Base-by-base conservation (phyloP, 2,888 invertebrate genomes). In the Polydrusus cervinus region DNA sequence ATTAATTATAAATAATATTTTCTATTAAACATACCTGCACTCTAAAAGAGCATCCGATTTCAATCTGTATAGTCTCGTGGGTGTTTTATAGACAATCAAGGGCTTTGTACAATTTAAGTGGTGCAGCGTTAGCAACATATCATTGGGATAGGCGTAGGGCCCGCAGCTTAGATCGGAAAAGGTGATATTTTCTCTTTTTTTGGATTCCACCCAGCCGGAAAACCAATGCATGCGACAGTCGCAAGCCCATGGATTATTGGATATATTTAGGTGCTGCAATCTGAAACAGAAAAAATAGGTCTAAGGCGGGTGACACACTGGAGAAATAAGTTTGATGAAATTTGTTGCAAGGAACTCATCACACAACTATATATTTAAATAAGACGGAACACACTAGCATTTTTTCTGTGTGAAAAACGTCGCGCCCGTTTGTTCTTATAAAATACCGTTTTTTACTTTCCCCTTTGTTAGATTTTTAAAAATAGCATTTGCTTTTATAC, bases 211-310 rank as follows among this genome's bases (percentile, higher is more conserved):
- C 85, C 85, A 85, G 0, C 78, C 74, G 20, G 82, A 82, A 68
- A 85, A 84, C 85, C 85, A 85, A 70, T 78, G 79, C 85, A 85
- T 93, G 62, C 94, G 91, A 83, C 97, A 97, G 86, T 96, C 95
- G 88, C 97, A 97, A 16, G 92, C 91, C 93, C 95, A 95, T 34
- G 92, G 93, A 85, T 97, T 97, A 71, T 91, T 91, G 43, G 90
- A 89, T 79, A 96, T 90, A 79, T 91, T 90, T 34, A 96, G 86
- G 77, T 90, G 90, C 80, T 89, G 88, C 38, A 78, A 67, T 20
- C 74, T 77, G 43, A 18, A 60, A 30, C 43, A 13, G n/a, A 60
- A 40, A 40, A 25, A 25, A 25, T 25, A 25, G 25, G 25, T n/a
- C n/a, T n/a, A n/a, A n/a, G n/a, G n/a, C n/a, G n/a, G n/a, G n/a